Evolutionary conservation across 1,140 invertebrate species (phyloP), one percentile per base, ranked within the genome.

Genomic region (Conopomorpha cramerella): DNA sequence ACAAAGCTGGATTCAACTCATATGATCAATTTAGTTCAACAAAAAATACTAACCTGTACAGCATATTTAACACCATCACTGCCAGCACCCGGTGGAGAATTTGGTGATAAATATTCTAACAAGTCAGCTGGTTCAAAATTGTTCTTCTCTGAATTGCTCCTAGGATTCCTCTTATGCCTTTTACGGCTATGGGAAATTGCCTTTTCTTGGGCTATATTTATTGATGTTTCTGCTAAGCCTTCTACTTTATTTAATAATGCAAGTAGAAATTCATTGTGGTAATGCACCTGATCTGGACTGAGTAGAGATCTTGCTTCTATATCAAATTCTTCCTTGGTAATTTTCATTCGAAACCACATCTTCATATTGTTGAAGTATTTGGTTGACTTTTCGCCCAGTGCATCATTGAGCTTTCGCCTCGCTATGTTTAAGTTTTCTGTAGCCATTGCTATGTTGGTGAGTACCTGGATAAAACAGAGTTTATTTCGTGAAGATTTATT

Each of bases 211-310:
- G 79, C 71, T 11, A 79, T 78, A 6, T 64, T 61, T 27, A 84
- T 80, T 17, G 84, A 81, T 4, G 78, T 65, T 27, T 81, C 74
- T 1, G 82, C 80, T 30, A 87, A 65, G 15, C 81, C 83, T 55
- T 89, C 86, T 10, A 92, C 68, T 52, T 73, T 92, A 43, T 90
- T 88, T 7, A 93, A 81, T 28, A 93, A 77, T 7, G 88, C 88
- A 6, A 92, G 57, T 3, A 93, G 71, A 59, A 93, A 93, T 49
- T 91, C 85, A 76, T 93, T 93, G 56, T 93, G 91, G 15, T 90
- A 78, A 64, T 87, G 86, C 19, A 92, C 82, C 65, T 89, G 84
- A 29, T 90, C 85, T 2, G 80, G 56, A 4, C 74, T 81, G 41
- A 92, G 73, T 1, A 92, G 71, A 56, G 83, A 82, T 19, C 89